phyloP scores from a whole-genome alignment of 2,888 invertebrate genomes.

The Lasioglossum oenotherae region DNA sequence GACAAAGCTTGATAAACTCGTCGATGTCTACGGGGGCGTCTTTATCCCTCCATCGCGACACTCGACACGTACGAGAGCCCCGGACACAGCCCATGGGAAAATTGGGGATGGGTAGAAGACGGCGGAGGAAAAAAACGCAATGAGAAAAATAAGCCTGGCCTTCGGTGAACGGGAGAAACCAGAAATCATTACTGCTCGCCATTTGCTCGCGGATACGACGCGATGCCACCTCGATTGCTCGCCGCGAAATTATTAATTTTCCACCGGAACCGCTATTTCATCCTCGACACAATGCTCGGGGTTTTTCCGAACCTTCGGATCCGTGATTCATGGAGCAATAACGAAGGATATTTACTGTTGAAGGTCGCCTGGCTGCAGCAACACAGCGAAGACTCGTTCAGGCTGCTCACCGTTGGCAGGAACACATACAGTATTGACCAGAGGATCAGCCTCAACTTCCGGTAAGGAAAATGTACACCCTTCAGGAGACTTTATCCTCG shows the following conservation, averaged over 20 bases:
- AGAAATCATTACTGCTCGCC: constrained; percentile 40
- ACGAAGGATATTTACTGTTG: constrained; percentile 40
- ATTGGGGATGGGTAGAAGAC: not conserved
- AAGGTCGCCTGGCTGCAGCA: constrained; percentile 88
- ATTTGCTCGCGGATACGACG: constrained; percentile 28
- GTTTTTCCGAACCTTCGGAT: constrained; percentile 20
- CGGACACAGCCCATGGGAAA: not conserved
- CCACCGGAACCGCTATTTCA: constrained; percentile 41
- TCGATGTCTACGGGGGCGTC: not conserved
- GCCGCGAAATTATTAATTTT: constrained; percentile 59
- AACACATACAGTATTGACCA: constrained; percentile 87
- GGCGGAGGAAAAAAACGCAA: not conserved
- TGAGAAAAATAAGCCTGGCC: constrained; percentile 28
- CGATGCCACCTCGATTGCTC: constrained; percentile 10
- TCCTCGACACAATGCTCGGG: constrained; percentile 34
- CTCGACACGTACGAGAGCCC: constrained; percentile 49
- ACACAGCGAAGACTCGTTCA: constrained; percentile 86
- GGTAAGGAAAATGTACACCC: constrained; percentile 79
- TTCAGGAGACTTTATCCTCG: too few species aligned
- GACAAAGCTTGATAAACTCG: constrained; percentile 45
- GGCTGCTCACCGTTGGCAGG: constrained; percentile 87
- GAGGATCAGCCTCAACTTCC: constrained; percentile 86
- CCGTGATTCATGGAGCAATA: constrained; percentile 51
- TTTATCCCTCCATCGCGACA: constrained; percentile 40
- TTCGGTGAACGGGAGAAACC: constrained; percentile 47